These are phyloP conservation scores for Drosophila barbarae DNA, from an alignment of 2,888 invertebrate genomes.

Conservation along the genomic window DNA sequence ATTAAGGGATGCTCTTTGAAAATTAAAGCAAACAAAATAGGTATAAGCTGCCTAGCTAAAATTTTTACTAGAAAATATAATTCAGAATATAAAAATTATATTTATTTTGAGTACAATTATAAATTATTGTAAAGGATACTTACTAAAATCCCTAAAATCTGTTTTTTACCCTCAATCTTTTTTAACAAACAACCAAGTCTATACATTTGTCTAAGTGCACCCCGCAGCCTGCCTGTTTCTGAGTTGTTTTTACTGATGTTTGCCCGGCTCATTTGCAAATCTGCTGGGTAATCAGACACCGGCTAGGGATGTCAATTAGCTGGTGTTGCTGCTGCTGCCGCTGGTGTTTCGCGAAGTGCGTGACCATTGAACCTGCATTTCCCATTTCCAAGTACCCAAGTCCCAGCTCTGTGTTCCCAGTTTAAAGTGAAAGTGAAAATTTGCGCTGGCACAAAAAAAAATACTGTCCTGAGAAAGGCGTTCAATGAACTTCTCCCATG, in stretches of 20 bases:
- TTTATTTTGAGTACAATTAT: neutral
- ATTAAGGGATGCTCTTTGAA: neutral
- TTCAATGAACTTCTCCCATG: slow-evolving; percentile 16
- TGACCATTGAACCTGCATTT: slow-evolving; percentile 38
- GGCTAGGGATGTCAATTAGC: slow-evolving; percentile 43
- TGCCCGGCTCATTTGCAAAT: slow-evolving; percentile 56
- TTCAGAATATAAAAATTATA: too few relatives aligned
- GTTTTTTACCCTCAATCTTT: too few relatives aligned
- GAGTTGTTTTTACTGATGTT: slow-evolving; percentile 26
- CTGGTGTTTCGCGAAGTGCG: slow-evolving; percentile 34
- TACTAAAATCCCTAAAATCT: too few relatives aligned
- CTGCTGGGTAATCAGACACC: slow-evolving; percentile 49
- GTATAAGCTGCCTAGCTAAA: too few relatives aligned
- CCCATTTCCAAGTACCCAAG: slow-evolving; percentile 15
- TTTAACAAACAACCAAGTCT: neutral
- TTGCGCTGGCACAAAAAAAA: neutral
- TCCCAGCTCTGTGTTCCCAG: slow-evolving; percentile 11
- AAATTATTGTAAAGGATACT: neutral
- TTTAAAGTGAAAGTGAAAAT: slow-evolving; percentile 40
- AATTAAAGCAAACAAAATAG: too few relatives aligned
- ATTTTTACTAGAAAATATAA: too few relatives aligned
- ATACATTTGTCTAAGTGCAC: neutral
- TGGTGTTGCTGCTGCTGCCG: neutral
- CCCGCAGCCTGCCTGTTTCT: slow-evolving; percentile 15
- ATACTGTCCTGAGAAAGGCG: slow-evolving; percentile 11